Evolutionary conservation across 2,797 vertebrate genomes (phyloP), one percentile per base, ranked within the genome.

Genomic region (Bradypodion ventrale): DNA sequence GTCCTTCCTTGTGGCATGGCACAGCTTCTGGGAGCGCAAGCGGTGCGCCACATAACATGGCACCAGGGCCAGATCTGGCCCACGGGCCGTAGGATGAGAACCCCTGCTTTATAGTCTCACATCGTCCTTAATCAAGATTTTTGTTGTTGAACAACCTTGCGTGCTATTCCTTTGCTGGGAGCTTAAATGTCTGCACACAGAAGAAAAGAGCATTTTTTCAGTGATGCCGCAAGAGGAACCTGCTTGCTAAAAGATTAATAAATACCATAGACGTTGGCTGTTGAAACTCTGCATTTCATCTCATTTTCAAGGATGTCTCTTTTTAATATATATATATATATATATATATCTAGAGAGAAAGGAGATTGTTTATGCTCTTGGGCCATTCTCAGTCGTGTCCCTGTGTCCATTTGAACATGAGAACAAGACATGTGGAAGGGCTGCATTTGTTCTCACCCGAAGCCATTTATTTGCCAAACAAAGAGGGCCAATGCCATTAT

Each of bases 241-340:
- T 86, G 86, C 87, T 87, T 65, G 89, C 85, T 69, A 78, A 68
- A 82, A 90, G 92, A 92, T 92, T 80, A 90, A 94, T 86, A 90
- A 92, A 90, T 32, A 37, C 25, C 40, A 37, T 83, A 35, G 68
- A 4, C 2, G 63, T 6, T 75, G 90, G 78, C 87, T 90, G 86
- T 89, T 68, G 79, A 84, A 92, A 86, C 86, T 37, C 0, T 56
- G 87, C 66, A 90, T 94, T 93, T 88, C 88, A 87, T 92, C 92
- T 94, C 80, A n/a, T 93, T 94, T 95, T 89, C 93, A 93, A 94
- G 94, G 93, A 80, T 87, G 4, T 76, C 65, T 87, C 40, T 21
- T 16, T n/a, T 59, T 40, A n/a, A n/a, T n/a, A n/a, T n/a, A n/a
- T n/a, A n/a, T n/a, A n/a, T n/a, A n/a, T n/a, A n/a, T n/a, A n/a